These are phyloP conservation scores for Alethe diademata DNA, from an alignment of 2,113 vertebrate genomes.

Conservation along the genomic window DNA sequence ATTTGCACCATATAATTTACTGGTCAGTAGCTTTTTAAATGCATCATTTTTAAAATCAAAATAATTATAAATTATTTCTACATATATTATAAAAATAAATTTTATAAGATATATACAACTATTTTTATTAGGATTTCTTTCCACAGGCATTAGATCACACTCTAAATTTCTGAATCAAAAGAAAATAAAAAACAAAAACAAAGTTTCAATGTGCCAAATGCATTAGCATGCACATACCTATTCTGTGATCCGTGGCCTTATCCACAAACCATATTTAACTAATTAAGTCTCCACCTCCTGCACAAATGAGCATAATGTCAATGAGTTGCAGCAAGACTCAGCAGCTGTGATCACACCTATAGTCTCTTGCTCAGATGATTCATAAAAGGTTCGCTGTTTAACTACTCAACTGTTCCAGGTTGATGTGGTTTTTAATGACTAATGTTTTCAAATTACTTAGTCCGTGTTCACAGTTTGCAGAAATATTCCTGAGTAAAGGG, in stretches of 20 bases:
- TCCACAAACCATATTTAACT: not conserved
- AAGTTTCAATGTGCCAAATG: not conserved
- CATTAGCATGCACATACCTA: not conserved
- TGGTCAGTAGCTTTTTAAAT: not conserved
- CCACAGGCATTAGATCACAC: not conserved
- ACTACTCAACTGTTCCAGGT: not conserved
- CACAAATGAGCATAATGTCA: not conserved
- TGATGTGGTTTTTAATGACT: not conserved
- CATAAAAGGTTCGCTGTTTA: constrained; percentile 6
- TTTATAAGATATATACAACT: not conserved
- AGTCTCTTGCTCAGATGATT: constrained; percentile 16
- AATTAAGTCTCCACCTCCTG: constrained; percentile 25
- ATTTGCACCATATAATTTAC: not conserved
- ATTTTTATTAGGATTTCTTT: not conserved
- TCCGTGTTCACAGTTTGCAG: not conserved
- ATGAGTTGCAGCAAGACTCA: not conserved
- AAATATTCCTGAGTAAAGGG: not conserved
- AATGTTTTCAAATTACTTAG: not conserved
- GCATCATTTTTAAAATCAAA: not conserved
- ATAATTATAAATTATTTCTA: not conserved
- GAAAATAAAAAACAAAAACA: not conserved
- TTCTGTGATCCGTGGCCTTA: not conserved
- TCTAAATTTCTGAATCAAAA: not conserved
- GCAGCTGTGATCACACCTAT: constrained; percentile 49
- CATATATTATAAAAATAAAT: not conserved